A percentile compares a stretch with the other conserved stretches of the same genome.
Evolutionary conservation across 2,888 invertebrate genomes (phyloP).

Genomic region (Leucoma salicis): DNA sequence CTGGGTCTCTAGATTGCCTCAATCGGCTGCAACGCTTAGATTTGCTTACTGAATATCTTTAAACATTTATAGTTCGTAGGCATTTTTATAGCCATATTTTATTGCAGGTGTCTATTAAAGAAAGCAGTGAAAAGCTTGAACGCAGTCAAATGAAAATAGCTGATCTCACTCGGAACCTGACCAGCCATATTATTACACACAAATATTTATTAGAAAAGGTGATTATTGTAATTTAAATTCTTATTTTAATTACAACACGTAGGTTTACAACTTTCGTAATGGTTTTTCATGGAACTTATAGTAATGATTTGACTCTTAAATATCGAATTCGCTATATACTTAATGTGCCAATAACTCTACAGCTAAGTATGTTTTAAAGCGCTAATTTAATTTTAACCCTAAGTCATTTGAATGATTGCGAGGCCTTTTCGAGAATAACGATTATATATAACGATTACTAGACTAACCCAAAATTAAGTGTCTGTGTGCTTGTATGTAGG

Average conservation of each 20-base stretch:
- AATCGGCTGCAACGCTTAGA: background rate
- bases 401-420: conserved; percentile 10
- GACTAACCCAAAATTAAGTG: too few relatives aligned
- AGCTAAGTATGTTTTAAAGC: conserved; percentile 2
- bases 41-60: background rate
- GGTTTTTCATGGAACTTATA: conserved; percentile 1
- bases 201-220: conserved; percentile 71
- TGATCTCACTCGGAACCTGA: conserved; percentile 64
- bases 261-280: background rate
- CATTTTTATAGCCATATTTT: conserved; percentile 2
- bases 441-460: conserved; percentile 4
- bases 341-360: conserved; percentile 4
- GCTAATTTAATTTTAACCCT: conserved; percentile 5
- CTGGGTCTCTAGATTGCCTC: background rate
- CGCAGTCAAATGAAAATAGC: conserved; percentile 62
- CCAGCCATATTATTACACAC: conserved; percentile 62
- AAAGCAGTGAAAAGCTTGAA: conserved; percentile 65
- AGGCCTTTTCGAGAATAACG: conserved; percentile 1
- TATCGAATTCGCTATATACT: conserved; percentile 4
- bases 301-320: conserved; percentile 6
- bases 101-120: conserved; percentile 72
- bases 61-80: too few relatives aligned
- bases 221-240: conserved; percentile 9
- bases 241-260: background rate
- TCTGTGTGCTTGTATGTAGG: too few relatives aligned